Conservation (phyloP, 2,797 vertebrate genomes). For the Platalea minor region DNA sequence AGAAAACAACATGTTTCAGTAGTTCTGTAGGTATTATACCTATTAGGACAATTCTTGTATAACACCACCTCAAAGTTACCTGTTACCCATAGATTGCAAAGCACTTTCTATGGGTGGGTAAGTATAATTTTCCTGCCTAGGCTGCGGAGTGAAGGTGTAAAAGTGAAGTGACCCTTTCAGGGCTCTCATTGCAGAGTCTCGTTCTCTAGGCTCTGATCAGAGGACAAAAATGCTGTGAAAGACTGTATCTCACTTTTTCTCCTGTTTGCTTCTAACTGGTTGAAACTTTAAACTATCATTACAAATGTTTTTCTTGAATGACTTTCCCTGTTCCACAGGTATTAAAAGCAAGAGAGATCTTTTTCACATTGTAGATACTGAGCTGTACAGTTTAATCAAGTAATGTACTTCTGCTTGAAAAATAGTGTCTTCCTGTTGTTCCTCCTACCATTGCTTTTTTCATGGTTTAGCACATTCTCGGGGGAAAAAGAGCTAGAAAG, state of each 20-base stretch:
- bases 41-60: background rate
- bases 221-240: background rate
- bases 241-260: background rate
- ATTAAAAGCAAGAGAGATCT: background rate
- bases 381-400: background rate
- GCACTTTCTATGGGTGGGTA: background rate
- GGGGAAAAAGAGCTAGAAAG: background rate
- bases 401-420: background rate
- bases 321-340: background rate
- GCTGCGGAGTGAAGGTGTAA: background rate
- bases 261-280: background rate
- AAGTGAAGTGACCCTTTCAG: background rate
- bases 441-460: background rate
- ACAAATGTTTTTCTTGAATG: background rate
- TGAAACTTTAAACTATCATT: background rate
- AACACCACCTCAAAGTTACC: background rate
- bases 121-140: background rate
- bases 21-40: background rate
- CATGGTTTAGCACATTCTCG: background rate
- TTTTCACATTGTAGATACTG: background rate
- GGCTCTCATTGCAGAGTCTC: background rate
- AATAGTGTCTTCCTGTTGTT: background rate
- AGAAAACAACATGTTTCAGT: background rate
- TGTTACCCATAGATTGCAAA: background rate
- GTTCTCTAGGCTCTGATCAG: background rate